These are phyloP conservation scores for Gryllus longicercus DNA, from an alignment of 2,888 invertebrate species.

Conservation along the genomic window DNA sequence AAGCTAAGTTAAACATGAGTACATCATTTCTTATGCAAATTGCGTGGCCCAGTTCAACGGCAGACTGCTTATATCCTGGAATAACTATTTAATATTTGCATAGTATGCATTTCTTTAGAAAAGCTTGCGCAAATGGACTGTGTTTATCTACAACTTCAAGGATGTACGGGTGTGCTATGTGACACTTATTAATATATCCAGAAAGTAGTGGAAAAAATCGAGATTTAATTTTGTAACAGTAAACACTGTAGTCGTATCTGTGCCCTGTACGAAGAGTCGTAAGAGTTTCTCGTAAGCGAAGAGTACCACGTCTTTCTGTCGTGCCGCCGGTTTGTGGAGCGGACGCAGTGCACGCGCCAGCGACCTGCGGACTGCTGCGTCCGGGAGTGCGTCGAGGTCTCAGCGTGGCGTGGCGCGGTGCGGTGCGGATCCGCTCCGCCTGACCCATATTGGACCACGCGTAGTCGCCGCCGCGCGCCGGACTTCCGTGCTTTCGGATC, in stretches of 20 bases:
- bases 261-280: background rate
- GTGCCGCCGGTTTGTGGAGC: no score
- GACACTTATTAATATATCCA: background rate
- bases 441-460: constrained; percentile 17
- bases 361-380: no score
- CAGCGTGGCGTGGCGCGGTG: no score
- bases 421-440: background rate
- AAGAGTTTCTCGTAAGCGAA: background rate
- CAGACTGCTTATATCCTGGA: background rate
- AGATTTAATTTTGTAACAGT: constrained; percentile 1
- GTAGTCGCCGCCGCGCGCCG: background rate
- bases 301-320: background rate
- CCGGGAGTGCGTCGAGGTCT: no score
- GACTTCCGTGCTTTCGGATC: background rate
- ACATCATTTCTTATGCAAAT: background rate
- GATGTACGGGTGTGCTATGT: constrained; percentile 17
- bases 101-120: background rate
- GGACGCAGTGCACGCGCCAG: no score
- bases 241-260: background rate
- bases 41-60: background rate
- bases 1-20: background rate
- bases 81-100: constrained; percentile 2
- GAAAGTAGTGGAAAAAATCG: constrained; percentile 11
- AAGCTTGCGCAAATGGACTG: background rate
- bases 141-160: background rate